Base-by-base conservation (phyloP, 1,140 invertebrate genomes). In the Lepidotrigona ventralis region DNA sequence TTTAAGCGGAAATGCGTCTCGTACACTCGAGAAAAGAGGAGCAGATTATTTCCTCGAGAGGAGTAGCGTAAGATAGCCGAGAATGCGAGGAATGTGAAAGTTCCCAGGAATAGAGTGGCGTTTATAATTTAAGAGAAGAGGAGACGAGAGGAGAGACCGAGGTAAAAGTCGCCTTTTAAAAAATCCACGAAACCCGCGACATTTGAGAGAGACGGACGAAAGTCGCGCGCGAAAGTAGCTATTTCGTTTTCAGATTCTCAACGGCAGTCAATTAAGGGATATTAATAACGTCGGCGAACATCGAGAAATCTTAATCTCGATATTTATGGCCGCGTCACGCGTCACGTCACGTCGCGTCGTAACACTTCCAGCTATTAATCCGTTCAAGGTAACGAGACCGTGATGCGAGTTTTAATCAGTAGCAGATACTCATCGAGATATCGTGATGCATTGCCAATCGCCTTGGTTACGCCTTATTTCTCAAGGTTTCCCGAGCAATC, bases 21-120 rank as follows among this genome's bases (percentile, higher is more conserved):
- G n/a, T n/a, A 33, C 11, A 74, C 58, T 33, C 8, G n/a, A 74
- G 54, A 29, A 58, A 58, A n/a, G 3, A 39, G 6, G 19, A 14
- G 9, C 14, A 58, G 53, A 12, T 4, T 74, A n/a, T 33, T 39
- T 23, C 29, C 19, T 1, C 9, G 29, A 58, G 15, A 74, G 58
- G 2, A 33, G 53, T n/a, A 58, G 5, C 29, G 23, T n/a, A 63
- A 69, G 73, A 15, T 17, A 56, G 29, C 60, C 26, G 15, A 39
- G 73, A n/a, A 75, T 63, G 73, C 14, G 6, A 23, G 15, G 73
- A 75, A 63, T 75, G 56, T 63, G 73, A 63, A 75, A 75, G 73
- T 63, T 60, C 33, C 39, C 39, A 46, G 56, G 56, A 75, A 75
- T 75, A 39, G 56, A 46, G 33, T 14, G 73, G 73, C 58, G 73